Base-by-base conservation (phyloP, 2,797 vertebrate genomes). In the Cyprinella venusta region DNA sequence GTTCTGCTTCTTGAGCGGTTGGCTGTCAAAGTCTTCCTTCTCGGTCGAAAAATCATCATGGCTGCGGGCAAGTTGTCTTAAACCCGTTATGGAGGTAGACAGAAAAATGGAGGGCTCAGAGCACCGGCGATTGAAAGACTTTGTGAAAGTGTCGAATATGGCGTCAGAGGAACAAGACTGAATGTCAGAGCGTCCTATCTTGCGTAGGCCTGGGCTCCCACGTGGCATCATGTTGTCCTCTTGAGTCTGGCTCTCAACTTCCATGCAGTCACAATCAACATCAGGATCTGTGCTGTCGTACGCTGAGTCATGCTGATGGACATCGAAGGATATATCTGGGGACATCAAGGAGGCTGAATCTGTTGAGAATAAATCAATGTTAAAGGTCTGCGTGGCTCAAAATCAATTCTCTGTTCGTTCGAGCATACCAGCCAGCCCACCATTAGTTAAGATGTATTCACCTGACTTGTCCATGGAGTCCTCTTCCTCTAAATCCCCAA, bases 201-300 rank as follows among this genome's bases (percentile, higher is more conserved):
- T 52, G 86, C 81, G 86, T 19, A 87, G 80, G 5, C 85, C 79
- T 71, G 76, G 80, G 67, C 61, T 86, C 30, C 65, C 70, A 19
- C 5, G 36, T 48, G 76, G 8, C 36, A 50, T 40, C 19, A 33
- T 45, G 18, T 76, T 33, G 52, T 84, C 69, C 76, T 16, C 38
- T 18, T 24, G 85, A 2, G 64, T 48, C 70, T 67, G 85, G 52
- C 77, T 75, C 8, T 63, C 64, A 15, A 75, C 85, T 65, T 90
- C 89, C 48, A 86, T 86, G 0, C 81, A 84, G 40, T 93, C 91
- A 36, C 90, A 89, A 38, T 98, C 96, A 0, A 88, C 91, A 5
- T 99, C 97, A 0, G 95, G 95, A 84, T 98, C 98, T 0, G 95
- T 96, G 92, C 97, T 98, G 89, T 98, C 96, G 0, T 98, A 98